phyloP scores from a whole-genome alignment of 2,113 vertebrate species.

The Nycticebus coucang region DNA sequence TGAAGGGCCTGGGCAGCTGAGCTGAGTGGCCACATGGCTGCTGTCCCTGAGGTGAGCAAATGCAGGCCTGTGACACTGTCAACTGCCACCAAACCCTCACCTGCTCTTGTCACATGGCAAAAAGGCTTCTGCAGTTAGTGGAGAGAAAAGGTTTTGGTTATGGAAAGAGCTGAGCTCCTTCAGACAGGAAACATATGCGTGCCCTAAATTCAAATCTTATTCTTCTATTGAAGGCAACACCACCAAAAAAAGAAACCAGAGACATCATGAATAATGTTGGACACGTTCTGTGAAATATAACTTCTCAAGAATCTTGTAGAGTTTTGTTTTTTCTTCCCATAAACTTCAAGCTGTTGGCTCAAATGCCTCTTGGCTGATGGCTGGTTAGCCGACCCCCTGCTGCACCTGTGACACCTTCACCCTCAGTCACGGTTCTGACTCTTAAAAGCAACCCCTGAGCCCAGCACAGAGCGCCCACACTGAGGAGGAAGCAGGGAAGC shows the following conservation, averaged over 20 bases:
- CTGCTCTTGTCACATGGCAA: background rate
- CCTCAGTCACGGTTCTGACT: background rate
- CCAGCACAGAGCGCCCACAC: background rate
- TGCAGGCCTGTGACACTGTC: background rate
- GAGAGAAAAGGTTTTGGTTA: background rate
- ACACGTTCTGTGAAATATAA: background rate
- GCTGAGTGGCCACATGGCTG: background rate
- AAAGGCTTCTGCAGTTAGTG: constrained; percentile 30
- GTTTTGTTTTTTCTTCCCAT: background rate
- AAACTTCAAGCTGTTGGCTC: background rate
- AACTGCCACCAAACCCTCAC: background rate
- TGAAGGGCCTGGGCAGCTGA: background rate
- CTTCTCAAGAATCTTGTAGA: background rate
- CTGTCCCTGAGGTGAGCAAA: background rate
- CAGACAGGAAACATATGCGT: background rate
- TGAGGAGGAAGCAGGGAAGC: background rate
- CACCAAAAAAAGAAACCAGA: background rate
- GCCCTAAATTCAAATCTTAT: background rate
- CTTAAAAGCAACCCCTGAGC: background rate
- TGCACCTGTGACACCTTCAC: background rate
- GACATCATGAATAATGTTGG: background rate
- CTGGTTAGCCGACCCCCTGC: background rate
- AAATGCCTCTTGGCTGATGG: background rate
- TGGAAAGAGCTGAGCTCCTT: background rate
- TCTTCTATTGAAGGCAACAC: background rate